Percentiles rank a stretch among this genome's conserved stretches.
Conservation (phyloP, 2,888 invertebrate genomes). For the Nemotelus nigrinus region DNA sequence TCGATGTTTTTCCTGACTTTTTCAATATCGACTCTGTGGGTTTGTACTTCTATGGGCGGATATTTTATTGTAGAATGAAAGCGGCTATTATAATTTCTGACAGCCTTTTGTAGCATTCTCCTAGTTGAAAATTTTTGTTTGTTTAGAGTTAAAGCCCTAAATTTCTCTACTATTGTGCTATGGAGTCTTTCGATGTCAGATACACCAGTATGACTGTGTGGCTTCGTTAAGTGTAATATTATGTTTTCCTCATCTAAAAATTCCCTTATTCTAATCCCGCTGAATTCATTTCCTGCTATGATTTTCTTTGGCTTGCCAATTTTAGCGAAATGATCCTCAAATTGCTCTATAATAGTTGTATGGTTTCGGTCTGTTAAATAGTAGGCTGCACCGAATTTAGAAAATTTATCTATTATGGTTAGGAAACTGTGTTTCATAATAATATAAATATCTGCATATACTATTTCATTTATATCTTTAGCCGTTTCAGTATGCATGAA, state of each 20-base stretch:
- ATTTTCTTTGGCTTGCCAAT: too few relatives aligned
- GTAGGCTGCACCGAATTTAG: too few relatives aligned
- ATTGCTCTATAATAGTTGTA: constrained; percentile 27
- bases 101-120: too few relatives aligned
- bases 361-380: constrained; percentile 39
- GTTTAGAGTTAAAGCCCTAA: constrained; percentile 40
- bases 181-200: neutral
- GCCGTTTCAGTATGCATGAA: constrained; percentile 47
- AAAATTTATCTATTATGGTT: constrained; percentile 18
- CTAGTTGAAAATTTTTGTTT: too few relatives aligned
- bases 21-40: constrained; percentile 36
- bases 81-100: constrained; percentile 47
- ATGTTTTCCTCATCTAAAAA: constrained; percentile 3
- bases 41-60: constrained; percentile 48
- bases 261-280: neutral
- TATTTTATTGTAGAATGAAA: constrained; percentile 51
- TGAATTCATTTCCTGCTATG: neutral
- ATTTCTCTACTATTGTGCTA: neutral
- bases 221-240: neutral
- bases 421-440: constrained; percentile 31
- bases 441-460: too few relatives aligned
- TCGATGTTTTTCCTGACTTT: too few relatives aligned
- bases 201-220: constrained; percentile 8
- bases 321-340: too few relatives aligned
- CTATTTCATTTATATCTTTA: neutral